Evolutionary conservation across 1,140 invertebrate species (phyloP).

Genomic region (Apocrypta bakeri): DNA sequence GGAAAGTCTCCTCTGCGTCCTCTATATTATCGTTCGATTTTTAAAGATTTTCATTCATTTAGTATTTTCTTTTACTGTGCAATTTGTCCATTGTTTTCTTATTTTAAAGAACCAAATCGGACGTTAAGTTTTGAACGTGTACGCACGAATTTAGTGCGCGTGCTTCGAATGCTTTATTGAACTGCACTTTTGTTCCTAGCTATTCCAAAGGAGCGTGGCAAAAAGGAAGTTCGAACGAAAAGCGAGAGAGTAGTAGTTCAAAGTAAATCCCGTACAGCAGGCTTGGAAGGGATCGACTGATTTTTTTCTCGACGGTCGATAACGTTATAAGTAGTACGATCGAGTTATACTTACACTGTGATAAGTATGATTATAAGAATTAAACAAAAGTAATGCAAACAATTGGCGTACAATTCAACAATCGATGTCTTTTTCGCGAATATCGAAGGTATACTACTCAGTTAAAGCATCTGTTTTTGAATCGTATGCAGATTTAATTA

Average conservation of each 20-base stretch:
- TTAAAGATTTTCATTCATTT: neutral
- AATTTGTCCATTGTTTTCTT: slow-evolving; percentile 28
- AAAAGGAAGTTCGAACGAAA: slow-evolving; percentile 6
- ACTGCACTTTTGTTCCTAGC: slow-evolving; percentile 44
- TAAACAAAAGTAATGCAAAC: slow-evolving; percentile 40
- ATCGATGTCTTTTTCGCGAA: slow-evolving; percentile 21
- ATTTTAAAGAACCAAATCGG: neutral
- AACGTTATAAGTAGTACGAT: slow-evolving; percentile 50
- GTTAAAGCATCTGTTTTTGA: slow-evolving; percentile 37
- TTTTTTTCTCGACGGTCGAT: slow-evolving; percentile 46
- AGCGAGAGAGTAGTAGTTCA: slow-evolving; percentile 24
- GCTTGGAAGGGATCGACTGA: slow-evolving; percentile 53
- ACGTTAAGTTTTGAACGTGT: slow-evolving; percentile 14
- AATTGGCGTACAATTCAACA: slow-evolving; percentile 44
- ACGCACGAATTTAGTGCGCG: neutral
- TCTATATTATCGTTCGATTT: slow-evolving; percentile 20
- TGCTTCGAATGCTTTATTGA: neutral
- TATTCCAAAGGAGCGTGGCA: slow-evolving; percentile 35
- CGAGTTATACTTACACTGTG: slow-evolving; percentile 63
- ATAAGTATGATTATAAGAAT: slow-evolving; percentile 61
- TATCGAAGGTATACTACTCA: neutral
- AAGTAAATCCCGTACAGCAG: slow-evolving; percentile 49
- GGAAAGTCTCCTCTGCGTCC: neutral
- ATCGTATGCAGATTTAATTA: slow-evolving; percentile 42
- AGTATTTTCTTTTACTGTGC: slow-evolving; percentile 29